These are phyloP conservation scores for Pluvianellus socialis DNA, from an alignment of 2,113 vertebrate species.

Conservation along the genomic window DNA sequence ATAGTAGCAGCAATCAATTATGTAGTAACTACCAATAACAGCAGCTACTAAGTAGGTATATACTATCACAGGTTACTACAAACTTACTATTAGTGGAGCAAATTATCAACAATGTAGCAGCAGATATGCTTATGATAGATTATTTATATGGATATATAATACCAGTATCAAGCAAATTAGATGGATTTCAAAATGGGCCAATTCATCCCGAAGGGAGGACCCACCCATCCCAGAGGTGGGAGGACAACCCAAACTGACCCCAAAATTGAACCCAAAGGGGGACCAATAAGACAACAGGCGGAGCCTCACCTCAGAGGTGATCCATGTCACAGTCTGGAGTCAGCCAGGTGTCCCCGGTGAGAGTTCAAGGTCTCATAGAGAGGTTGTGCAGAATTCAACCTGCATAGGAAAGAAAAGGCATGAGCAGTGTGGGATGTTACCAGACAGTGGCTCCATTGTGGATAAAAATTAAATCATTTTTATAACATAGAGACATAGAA, in stretches of 20 bases:
- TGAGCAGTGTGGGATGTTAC: neutral
- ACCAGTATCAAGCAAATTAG: neutral
- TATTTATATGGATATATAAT: neutral
- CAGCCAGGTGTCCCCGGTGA: fast-evolving
- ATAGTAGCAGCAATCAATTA: neutral
- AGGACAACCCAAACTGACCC: neutral
- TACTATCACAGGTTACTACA: neutral
- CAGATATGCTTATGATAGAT: neutral
- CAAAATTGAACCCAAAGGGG: neutral
- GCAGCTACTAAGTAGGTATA: neutral
- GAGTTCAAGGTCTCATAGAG: neutral
- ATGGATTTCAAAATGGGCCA: neutral
- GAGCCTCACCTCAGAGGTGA: neutral
- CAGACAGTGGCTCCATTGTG: neutral
- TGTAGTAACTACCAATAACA: neutral
- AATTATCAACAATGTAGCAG: neutral
- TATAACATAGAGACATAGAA: neutral
- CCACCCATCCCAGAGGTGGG: neutral
- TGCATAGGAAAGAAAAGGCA: neutral
- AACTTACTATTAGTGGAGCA: neutral
- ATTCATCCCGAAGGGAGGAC: neutral
- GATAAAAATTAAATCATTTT: neutral
- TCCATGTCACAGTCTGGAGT: neutral
- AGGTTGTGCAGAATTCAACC: neutral
- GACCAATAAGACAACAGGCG: neutral